Evolutionary conservation across 2,888 invertebrate genomes (phyloP), one percentile per base, ranked within the genome.

Genomic region (Ceramica pisi): DNA sequence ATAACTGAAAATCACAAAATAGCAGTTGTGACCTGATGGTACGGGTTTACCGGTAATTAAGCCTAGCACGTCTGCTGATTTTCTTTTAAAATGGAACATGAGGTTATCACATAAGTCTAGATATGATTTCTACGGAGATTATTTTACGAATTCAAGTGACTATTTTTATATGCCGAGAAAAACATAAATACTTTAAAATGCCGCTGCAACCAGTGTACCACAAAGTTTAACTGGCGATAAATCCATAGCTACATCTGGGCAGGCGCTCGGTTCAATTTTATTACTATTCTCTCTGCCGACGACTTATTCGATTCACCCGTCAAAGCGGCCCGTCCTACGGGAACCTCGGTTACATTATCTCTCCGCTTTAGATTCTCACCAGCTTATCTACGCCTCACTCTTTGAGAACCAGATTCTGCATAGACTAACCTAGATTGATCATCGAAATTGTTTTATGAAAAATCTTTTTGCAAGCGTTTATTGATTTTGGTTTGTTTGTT

Each of bases 251-350:
- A 94, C 95, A 95, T 94, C 94, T 94, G 95, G 94, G 92, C 94
- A 92, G 93, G 91, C 93, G 92, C 92, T 92, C 92, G 87, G 93
- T 95, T 94, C 95, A 94, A 95, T 95, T 95, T 95, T 95, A 95
- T 95, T 95, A 95, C 95, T 92, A 95, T 95, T 94, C 95, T 93
- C 94, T 91, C 87, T 83, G 83, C 88, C 90, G 90, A 89, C 90
- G 94, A 94, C 94, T 95, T 95, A 95, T 95, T 96, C 94, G 95
- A 95, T 95, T 94, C 95, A 90, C 90, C 93, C 94, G 95, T 95
- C 95, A 96, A 95, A 95, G 95, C 94, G 92, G 84, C 84, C 89
- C 88, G 87, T 84, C 85, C 84, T 89, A 87, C 81, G 76, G 80
- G 79, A 86, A 78, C 84, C 69, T 86, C 87, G 91, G 92, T 90